Evolutionary conservation across 2,888 invertebrate genomes (phyloP).

Genomic region (Itoplectis maculator): DNA sequence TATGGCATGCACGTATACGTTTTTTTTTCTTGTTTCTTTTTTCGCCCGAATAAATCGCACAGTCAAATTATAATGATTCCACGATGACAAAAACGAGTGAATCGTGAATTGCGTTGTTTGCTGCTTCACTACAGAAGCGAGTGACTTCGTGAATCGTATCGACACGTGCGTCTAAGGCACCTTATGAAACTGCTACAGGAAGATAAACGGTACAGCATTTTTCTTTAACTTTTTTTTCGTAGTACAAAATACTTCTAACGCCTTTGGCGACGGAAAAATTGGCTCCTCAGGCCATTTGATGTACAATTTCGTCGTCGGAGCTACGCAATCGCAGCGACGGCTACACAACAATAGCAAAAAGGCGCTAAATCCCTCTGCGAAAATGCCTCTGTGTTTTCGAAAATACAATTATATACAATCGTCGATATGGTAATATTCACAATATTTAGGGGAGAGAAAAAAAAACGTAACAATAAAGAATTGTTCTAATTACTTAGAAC

Average conservation of each 20-base stretch:
- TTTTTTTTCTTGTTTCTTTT: conserved; percentile 3
- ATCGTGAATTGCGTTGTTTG: conserved; percentile 25
- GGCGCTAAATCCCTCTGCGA: conserved; percentile 14
- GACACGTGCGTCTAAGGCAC: conserved; percentile 54
- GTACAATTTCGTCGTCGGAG: conserved; percentile 30
- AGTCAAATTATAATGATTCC: not conserved
- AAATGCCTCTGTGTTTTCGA: conserved; percentile 39
- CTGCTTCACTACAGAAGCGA: conserved; percentile 6
- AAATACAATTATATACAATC: conserved; percentile 60
- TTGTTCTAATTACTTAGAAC: conserved; percentile 33
- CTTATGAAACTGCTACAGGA: conserved; percentile 33
- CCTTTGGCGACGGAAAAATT: conserved; percentile 9
- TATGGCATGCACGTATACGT: conserved; percentile 65
- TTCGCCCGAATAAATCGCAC: conserved; percentile 40
- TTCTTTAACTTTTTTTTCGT: conserved; percentile 22
- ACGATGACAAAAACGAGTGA: conserved; percentile 29
- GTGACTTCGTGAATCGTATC: conserved; percentile 30
- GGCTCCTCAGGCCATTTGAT: conserved; percentile 14
- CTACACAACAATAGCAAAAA: conserved; percentile 10
- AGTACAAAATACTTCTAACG: conserved; percentile 44
- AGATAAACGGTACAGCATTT: not conserved
- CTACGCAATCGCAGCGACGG: not conserved
- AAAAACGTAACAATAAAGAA: conserved; percentile 32
- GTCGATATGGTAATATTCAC: conserved; percentile 29
- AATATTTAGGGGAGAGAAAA: conserved; percentile 12